Evolutionary conservation across 2,113 vertebrate species (phyloP).

Genomic region (Pao palembangensis): DNA sequence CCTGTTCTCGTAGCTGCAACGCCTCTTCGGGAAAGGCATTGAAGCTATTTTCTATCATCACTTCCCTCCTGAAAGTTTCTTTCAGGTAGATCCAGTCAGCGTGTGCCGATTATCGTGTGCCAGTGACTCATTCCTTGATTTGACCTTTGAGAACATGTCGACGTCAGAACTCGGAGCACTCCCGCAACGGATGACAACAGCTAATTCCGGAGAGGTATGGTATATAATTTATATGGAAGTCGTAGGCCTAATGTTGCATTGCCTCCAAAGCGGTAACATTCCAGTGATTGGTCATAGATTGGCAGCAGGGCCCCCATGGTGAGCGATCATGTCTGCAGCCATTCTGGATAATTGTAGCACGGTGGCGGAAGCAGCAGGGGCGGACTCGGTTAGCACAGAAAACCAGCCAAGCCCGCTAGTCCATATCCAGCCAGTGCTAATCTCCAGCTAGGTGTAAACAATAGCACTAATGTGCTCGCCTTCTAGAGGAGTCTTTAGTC

Average conservation of each 20-base stretch:
- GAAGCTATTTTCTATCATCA: background rate
- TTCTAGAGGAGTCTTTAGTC: slow-evolving; percentile 51
- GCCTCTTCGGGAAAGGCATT: background rate
- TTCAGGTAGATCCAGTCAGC: no score
- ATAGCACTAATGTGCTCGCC: slow-evolving; percentile 63
- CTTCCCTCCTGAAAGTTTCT: background rate
- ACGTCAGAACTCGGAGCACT: background rate
- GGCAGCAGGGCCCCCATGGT: slow-evolving; percentile 38
- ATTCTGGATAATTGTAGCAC: slow-evolving; percentile 62
- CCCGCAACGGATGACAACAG: background rate
- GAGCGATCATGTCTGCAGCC: slow-evolving; percentile 53
- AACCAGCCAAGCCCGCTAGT: slow-evolving; percentile 57
- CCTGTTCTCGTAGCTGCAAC: no score
- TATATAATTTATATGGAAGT: background rate
- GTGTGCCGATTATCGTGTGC: background rate
- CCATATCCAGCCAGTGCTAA: slow-evolving; percentile 60
- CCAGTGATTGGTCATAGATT: slow-evolving; percentile 44
- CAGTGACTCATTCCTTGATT: background rate
- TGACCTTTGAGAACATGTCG: background rate
- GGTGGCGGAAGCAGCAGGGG: slow-evolving; percentile 54
- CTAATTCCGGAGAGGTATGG: background rate
- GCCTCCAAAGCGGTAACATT: slow-evolving; percentile 11
- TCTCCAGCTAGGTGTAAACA: slow-evolving; percentile 68
- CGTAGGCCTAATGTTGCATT: background rate
- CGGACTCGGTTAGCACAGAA: slow-evolving; percentile 52